phyloP scores from a whole-genome alignment of 2,888 invertebrate species.

The Sthenelais limicola region DNA sequence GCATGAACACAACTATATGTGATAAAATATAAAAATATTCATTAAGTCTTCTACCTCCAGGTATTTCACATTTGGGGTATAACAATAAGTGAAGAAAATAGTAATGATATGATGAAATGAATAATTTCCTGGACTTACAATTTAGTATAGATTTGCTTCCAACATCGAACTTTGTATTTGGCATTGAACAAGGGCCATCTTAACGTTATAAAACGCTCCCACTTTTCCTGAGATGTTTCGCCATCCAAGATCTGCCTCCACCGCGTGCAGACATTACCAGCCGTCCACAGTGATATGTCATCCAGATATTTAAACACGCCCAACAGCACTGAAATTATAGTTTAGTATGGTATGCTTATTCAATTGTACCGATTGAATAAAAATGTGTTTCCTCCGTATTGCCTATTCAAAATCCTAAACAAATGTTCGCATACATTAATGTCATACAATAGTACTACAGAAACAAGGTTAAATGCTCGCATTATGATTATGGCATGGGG shows the following conservation, averaged over 20 bases:
- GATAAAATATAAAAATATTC: neutral
- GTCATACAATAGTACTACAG: no score
- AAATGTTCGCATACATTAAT: no score
- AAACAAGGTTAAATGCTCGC: no score
- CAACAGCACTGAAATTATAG: slow-evolving; percentile 77
- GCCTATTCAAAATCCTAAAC: no score
- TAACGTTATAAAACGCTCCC: slow-evolving; percentile 83
- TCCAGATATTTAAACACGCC: slow-evolving; percentile 91
- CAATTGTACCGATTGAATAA: no score
- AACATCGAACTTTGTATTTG: slow-evolving; percentile 81
- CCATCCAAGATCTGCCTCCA: slow-evolving; percentile 88
- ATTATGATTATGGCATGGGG: no score
- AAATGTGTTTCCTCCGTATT: no score
- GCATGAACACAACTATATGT: no score
- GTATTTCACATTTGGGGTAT: neutral
- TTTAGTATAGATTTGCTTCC: slow-evolving; percentile 82
- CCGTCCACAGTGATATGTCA: slow-evolving; percentile 91
- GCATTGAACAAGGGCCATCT: slow-evolving; percentile 91
- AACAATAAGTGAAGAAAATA: neutral
- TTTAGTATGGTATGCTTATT: no score
- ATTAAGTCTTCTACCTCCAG: neutral
- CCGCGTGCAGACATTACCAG: slow-evolving; percentile 86
- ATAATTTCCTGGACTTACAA: slow-evolving; percentile 68
- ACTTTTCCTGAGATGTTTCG: slow-evolving; percentile 84
- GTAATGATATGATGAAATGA: neutral